Evolutionary conservation across 2,113 vertebrate genomes (phyloP).

Genomic region (Anarhynchus alexandrinus): DNA sequence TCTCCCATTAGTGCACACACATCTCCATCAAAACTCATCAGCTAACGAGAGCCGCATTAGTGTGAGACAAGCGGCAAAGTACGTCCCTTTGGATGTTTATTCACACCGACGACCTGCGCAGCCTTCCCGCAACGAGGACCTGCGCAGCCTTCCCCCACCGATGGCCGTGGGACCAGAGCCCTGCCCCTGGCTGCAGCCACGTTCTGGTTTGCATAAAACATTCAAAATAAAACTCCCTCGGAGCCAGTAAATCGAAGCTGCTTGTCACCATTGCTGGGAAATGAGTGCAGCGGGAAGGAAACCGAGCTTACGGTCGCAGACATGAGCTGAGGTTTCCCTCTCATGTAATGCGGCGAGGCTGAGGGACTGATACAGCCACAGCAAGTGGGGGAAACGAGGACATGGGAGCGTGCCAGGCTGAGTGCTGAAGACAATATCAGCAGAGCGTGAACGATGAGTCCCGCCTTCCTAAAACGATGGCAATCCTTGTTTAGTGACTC

Average conservation of each 20-base stretch:
- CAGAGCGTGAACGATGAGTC: neutral
- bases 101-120: neutral
- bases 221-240: neutral
- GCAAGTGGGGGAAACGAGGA: neutral
- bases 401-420: neutral
- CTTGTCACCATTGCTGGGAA: constrained; percentile 1
- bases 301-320: neutral
- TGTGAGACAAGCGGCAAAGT: neutral
- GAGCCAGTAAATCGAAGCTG: neutral
- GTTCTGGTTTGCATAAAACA: neutral
- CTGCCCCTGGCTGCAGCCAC: neutral
- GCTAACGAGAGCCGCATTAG: neutral
- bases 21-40: neutral
- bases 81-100: neutral
- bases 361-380: constrained; percentile 6
- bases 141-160: neutral
- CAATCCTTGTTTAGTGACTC: neutral
- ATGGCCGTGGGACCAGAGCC: neutral
- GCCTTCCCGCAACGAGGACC: neutral
- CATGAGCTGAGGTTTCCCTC: constrained; percentile 37
- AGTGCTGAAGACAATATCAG: neutral
- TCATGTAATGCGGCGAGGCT: neutral
- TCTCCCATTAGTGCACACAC: neutral
- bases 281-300: neutral
- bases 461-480: neutral